Evolutionary conservation across 1,140 invertebrate genomes (phyloP).

Genomic region (Linepithema humile): DNA sequence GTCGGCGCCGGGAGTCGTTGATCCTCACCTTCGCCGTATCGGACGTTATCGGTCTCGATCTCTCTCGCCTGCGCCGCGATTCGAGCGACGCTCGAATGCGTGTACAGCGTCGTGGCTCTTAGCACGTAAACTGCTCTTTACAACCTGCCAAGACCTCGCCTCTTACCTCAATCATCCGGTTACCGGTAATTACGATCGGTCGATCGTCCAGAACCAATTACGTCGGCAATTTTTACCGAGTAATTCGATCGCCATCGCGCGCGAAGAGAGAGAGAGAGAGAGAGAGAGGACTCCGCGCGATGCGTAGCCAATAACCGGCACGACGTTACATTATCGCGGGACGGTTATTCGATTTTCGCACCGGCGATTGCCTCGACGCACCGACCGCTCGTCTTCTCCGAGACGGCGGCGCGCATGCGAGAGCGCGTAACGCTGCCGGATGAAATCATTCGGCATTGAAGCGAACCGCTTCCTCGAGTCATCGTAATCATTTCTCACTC

Average conservation of each 20-base stretch:
- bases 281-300: conserved; percentile 43
- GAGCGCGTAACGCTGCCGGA: conserved; percentile 13
- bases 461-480: conserved; percentile 49
- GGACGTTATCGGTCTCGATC: conserved; percentile 55
- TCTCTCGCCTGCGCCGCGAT: conserved; percentile 19
- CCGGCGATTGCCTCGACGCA: conserved; percentile 21
- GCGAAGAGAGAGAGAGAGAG: conserved; percentile 10
- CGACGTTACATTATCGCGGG: conserved; percentile 38
- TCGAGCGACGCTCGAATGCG: conserved; percentile 37
- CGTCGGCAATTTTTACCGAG: conserved; percentile 69
- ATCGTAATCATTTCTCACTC: conserved; percentile 37
- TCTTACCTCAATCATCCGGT: conserved; percentile 69
- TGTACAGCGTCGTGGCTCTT: conserved; percentile 58
- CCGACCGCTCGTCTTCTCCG: background rate
- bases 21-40: conserved; percentile 39
- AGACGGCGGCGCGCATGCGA: background rate
- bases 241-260: conserved; percentile 64
- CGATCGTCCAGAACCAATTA: conserved; percentile 77
- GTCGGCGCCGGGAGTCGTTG: conserved; percentile 50
- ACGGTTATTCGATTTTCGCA: conserved; percentile 50
- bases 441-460: conserved; percentile 50
- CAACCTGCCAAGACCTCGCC: conserved; percentile 75
- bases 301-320: conserved; percentile 58
- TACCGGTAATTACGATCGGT: conserved; percentile 75
- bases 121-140: conserved; percentile 76